phyloP scores from a whole-genome alignment of 2,797 vertebrate genomes.

The Florisuga fusca region DNA sequence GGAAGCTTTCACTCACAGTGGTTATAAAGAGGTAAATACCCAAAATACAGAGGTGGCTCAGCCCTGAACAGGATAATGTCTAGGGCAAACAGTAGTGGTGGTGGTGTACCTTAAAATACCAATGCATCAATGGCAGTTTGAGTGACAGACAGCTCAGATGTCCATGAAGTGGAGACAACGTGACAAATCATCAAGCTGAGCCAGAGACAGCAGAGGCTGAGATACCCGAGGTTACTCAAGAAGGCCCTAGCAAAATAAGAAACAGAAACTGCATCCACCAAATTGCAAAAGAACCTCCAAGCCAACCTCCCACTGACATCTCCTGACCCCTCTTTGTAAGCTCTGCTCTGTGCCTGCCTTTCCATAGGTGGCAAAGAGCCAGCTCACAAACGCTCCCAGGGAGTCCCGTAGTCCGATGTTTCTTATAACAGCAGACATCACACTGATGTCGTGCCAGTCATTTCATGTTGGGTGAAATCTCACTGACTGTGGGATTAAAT shows the following conservation, averaged over 20 bases:
- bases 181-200: neutral
- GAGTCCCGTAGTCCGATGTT: neutral
- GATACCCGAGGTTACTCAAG: neutral
- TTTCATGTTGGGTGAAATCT: neutral
- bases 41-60: neutral
- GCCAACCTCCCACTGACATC: fast-evolving
- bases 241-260: neutral
- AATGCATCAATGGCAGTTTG: neutral
- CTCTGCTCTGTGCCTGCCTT: neutral
- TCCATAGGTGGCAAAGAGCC: neutral
- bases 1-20: neutral
- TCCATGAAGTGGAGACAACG: neutral
- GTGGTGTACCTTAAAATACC: neutral
- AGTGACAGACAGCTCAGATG: neutral
- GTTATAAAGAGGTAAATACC: neutral
- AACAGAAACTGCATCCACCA: neutral
- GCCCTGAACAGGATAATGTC: neutral
- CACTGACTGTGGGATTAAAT: neutral
- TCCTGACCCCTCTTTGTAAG: neutral
- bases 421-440: neutral
- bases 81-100: neutral
- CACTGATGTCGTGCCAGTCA: neutral
- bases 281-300: neutral
- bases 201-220: neutral
- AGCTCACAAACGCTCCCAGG: neutral